A percentile compares a stretch with the other conserved stretches of the same genome.
Evolutionary conservation across 92 coral and sea anemone species (phyloP).

Genomic region (Epizoanthus illoricatus): DNA sequence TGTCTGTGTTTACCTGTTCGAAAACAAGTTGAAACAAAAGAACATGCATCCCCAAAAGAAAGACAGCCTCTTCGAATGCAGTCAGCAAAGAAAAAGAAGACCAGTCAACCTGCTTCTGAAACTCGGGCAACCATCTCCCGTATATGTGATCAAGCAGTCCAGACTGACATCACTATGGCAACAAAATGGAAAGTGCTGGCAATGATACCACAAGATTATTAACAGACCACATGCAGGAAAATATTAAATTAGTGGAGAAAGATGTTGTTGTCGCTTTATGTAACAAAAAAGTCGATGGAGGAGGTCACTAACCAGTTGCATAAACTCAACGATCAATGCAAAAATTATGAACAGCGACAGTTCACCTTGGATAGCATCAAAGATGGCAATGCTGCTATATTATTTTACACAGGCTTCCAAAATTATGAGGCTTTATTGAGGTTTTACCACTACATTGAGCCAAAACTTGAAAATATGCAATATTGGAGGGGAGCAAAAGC

Average conservation of each 20-base stretch:
- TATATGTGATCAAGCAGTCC: neutral
- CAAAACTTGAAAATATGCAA: constrained; percentile 48
- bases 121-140: constrained; percentile 15
- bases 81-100: constrained; percentile 1
- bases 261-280: too few species aligned
- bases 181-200: too few species aligned
- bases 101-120: neutral
- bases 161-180: constrained; percentile 7
- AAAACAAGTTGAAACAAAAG: neutral
- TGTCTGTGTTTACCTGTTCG: neutral
- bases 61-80: constrained; percentile 17
- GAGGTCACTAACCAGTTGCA: too few species aligned
- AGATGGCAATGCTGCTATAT: constrained; percentile 48
- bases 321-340: neutral
- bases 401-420: constrained; percentile 62
- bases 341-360: constrained; percentile 8
- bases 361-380: constrained; percentile 49
- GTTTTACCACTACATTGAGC: constrained; percentile 43
- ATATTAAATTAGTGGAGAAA: too few species aligned
- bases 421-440: constrained; percentile 44
- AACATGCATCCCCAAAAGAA: neutral
- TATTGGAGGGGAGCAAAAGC: constrained; percentile 45
- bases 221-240: too few species aligned
- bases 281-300: too few species aligned
- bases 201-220: too few species aligned